Evolutionary conservation across 2,113 vertebrate species (phyloP).

Genomic region (Petrocephalus microphthalmus): DNA sequence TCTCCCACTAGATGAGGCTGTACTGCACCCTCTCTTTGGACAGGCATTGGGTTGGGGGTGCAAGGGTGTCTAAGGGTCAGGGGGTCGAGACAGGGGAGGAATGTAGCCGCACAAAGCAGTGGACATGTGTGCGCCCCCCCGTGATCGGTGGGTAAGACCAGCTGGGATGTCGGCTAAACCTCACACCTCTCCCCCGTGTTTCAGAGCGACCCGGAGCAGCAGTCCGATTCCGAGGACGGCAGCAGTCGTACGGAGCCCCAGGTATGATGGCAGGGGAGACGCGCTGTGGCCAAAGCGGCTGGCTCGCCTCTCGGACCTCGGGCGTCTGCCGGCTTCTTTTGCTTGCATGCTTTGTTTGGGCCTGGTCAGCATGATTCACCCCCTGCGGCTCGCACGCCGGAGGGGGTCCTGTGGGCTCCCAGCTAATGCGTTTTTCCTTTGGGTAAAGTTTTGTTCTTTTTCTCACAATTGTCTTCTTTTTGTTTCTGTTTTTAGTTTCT

Average conservation of each 20-base stretch:
- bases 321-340: not conserved
- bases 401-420: not conserved
- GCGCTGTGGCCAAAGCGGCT: not conserved
- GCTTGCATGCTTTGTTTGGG: not conserved
- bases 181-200: conserved; percentile 8
- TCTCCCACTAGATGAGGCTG: not conserved
- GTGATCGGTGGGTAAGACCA: not conserved
- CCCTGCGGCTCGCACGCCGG: conserved; percentile 24
- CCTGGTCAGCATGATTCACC: conserved; percentile 15
- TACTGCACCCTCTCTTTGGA: not conserved
- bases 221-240: conserved; percentile 84
- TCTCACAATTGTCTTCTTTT: not conserved
- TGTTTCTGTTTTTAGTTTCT: not conserved
- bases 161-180: not conserved
- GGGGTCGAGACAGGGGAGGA: not conserved
- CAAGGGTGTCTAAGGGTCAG: not conserved
- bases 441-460: not conserved
- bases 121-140: not conserved
- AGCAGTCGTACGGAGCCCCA: conserved; percentile 81
- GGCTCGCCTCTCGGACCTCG: not conserved
- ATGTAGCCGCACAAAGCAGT: not conserved
- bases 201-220: conserved; percentile 90
- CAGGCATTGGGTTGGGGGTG: not conserved
- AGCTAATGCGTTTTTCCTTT: not conserved
- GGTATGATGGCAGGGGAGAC: conserved; percentile 56